A percentile compares a stretch with the other conserved stretches of the same genome.
Evolutionary conservation across 1,140 invertebrate species (phyloP).

Genomic region (Pseudomyrmex gracilis): DNA sequence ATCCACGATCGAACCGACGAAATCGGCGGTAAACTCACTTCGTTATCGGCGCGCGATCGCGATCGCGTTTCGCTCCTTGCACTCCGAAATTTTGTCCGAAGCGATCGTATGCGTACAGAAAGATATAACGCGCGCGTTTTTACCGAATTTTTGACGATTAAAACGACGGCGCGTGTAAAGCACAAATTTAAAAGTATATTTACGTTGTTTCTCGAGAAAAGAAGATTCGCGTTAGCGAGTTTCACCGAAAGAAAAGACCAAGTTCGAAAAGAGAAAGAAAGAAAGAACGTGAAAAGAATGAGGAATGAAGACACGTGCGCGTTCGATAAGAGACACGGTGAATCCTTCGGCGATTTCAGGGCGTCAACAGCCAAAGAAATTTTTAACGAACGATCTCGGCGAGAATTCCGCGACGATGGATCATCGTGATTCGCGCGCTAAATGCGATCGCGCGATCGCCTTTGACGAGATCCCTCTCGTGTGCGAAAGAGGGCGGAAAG

Average conservation of each 20-base stretch:
- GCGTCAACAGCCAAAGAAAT: constrained; percentile 57
- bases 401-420: constrained; percentile 5
- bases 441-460: constrained; percentile 2
- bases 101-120: neutral
- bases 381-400: neutral
- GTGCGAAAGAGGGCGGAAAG: neutral
- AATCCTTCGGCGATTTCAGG: constrained; percentile 41
- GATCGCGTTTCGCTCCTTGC: too few species aligned
- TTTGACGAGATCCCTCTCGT: neutral
- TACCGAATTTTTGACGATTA: neutral
- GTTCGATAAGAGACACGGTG: constrained; percentile 62
- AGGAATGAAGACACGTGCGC: constrained; percentile 59
- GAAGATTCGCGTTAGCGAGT: neutral
- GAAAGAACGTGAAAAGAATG: neutral
- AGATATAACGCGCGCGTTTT: neutral
- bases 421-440: neutral
- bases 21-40: constrained; percentile 30
- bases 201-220: too few species aligned
- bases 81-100: neutral
- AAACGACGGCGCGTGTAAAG: neutral
- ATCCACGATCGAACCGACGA: constrained; percentile 30
- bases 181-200: neutral
- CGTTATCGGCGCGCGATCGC: neutral
- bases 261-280: neutral
- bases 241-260: neutral